phyloP scores from a whole-genome alignment of 92 coral and sea anemone species.

The Parazoanthus atlanticus region DNA sequence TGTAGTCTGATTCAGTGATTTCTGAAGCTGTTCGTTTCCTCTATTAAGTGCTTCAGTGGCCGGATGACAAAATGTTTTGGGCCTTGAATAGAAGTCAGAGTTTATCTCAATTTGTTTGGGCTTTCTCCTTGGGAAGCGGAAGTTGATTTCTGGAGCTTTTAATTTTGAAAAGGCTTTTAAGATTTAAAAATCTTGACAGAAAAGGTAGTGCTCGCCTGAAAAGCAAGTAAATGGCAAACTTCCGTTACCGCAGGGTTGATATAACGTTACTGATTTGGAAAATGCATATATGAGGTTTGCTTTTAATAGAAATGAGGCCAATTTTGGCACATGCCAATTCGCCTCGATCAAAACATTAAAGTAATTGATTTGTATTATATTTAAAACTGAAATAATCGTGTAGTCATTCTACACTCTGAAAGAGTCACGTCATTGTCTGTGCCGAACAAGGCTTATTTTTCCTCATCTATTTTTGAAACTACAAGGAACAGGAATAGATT shows the following conservation, averaged over 20 bases:
- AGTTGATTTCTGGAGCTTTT: neutral
- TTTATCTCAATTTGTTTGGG: neutral
- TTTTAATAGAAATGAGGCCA: neutral
- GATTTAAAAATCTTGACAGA: neutral
- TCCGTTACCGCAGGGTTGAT: neutral
- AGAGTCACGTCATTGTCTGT: neutral
- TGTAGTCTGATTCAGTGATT: too few species aligned
- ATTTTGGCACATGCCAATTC: too few species aligned
- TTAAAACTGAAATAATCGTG: too few species aligned
- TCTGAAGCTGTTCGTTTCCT: too few species aligned
- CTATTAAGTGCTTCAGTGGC: too few species aligned
- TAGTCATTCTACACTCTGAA: neutral
- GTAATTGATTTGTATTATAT: too few species aligned
- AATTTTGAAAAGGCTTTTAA: neutral
- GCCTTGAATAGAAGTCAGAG: too few species aligned
- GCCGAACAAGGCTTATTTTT: neutral
- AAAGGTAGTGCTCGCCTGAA: neutral
- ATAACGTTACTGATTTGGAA: too few species aligned
- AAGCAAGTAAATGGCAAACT: neutral
- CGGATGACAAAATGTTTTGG: neutral
- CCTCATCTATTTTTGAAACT: slow-evolving; percentile 7
- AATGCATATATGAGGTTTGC: neutral
- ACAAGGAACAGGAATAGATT: neutral
- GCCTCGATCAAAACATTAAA: neutral
- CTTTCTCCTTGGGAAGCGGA: neutral